Conservation (phyloP, 2,797 vertebrate genomes). For the Champsocephalus gunnari region DNA sequence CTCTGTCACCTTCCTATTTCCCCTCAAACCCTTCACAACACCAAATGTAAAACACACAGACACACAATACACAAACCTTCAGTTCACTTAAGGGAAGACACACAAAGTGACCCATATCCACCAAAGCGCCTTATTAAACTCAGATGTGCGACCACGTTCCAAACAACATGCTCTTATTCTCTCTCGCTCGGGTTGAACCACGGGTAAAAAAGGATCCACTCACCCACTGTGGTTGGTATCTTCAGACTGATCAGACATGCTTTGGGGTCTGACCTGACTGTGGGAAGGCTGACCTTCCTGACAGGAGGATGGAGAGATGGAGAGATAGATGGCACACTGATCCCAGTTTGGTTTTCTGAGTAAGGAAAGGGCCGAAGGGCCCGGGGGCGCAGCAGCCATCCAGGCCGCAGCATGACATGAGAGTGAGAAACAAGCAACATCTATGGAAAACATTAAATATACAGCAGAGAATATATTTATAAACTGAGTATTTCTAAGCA, state of each 20-base stretch:
- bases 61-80: slow-evolving; percentile 56
- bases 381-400: slow-evolving; percentile 55
- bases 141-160: slow-evolving; percentile 75
- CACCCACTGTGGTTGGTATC: slow-evolving; percentile 61
- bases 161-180: slow-evolving; percentile 70
- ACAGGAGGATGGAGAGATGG: slow-evolving; percentile 41
- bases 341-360: slow-evolving; percentile 65
- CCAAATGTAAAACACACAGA: slow-evolving; percentile 49
- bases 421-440: slow-evolving; percentile 47
- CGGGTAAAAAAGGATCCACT: slow-evolving; percentile 49
- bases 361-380: slow-evolving; percentile 61
- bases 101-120: slow-evolving; percentile 73
- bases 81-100: slow-evolving; percentile 77
- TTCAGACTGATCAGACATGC: slow-evolving; percentile 69
- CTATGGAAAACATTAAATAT: slow-evolving; percentile 41
- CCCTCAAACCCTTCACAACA: slow-evolving; percentile 38
- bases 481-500: slow-evolving; percentile 52
- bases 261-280: slow-evolving; percentile 69
- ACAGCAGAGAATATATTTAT: slow-evolving; percentile 47
- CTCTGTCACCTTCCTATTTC: slow-evolving; percentile 47
- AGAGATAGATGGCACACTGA: slow-evolving; percentile 65
- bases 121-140: slow-evolving; percentile 73
- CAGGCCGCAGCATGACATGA: slow-evolving; percentile 65
- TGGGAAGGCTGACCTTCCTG: slow-evolving; percentile 57
- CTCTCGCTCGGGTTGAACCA: slow-evolving; percentile 71